Conservation (phyloP, 2,888 invertebrate species). For the Cyrtodaria siliqua region DNA sequence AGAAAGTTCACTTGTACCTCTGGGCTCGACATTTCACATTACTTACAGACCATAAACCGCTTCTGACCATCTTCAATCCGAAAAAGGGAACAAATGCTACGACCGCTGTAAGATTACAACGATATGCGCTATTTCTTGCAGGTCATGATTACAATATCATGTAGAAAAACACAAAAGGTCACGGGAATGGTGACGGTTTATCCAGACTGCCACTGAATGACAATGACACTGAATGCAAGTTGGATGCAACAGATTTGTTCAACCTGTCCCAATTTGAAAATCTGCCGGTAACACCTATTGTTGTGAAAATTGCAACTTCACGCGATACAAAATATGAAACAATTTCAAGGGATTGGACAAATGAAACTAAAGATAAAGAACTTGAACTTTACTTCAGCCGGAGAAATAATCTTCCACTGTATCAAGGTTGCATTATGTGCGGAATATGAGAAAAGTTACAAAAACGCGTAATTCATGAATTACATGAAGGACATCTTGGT, state of each 20-base stretch:
- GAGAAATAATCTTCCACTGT: not conserved
- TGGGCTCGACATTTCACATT: constrained; percentile 84
- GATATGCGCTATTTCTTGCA: constrained; percentile 21
- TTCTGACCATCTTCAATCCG: constrained; percentile 55
- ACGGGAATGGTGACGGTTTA: constrained; percentile 55
- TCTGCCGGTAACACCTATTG: constrained; percentile 57
- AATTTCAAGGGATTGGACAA: constrained; percentile 17
- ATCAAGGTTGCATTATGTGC: constrained; percentile 12
- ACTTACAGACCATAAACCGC: constrained; percentile 56
- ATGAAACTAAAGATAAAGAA: not conserved
- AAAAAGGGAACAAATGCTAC: constrained; percentile 51
- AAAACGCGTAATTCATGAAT: constrained; percentile 58
- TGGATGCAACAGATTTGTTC: constrained; percentile 33
- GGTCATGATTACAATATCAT: constrained; percentile 24
- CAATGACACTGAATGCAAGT: not conserved
- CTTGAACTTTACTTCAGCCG: too few species aligned
- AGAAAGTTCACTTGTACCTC: constrained; percentile 85
- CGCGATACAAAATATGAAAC: constrained; percentile 31
- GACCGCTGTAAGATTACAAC: constrained; percentile 33
- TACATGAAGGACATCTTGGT: constrained; percentile 75
- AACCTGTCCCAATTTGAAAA: constrained; percentile 70
- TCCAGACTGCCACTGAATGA: constrained; percentile 12
- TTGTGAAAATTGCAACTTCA: constrained; percentile 18
- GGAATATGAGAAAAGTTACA: constrained; percentile 62
- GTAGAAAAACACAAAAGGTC: constrained; percentile 34